Evolutionary conservation across 2,888 invertebrate species (phyloP), one percentile per base, ranked within the genome.

Genomic region (Drosophila meridiana): DNA sequence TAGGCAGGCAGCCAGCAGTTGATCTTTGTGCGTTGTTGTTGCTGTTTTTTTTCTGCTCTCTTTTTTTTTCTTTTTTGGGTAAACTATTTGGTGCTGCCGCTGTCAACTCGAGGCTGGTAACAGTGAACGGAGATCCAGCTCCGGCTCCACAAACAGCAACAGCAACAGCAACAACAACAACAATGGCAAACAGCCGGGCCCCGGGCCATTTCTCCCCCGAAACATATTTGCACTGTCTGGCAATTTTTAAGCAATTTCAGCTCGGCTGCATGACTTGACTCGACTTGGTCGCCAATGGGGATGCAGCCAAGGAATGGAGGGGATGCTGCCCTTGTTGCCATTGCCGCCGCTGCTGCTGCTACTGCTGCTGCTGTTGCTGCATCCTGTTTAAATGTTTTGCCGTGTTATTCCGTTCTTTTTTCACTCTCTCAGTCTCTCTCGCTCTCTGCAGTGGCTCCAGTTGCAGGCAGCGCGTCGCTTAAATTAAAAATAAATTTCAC

Each of bases 401-500:
- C 50, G 50, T 66, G 50, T 34, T 50, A 30, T 40, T 40, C 55
- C 38, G 36, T 40, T 53, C 52, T 28, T 52, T 53, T 30, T 3
- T 30, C 43, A 8, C 62, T 58, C 32, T 53, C 47, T 62, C 60
- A 58, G 36, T 11, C 57, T 45, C 32, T 57, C 48, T 65, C 58
- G 34, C 20, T 36, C 52, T 52, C 48, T 64, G 56, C 66, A 70
- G 71, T 76, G 69, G 63, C 72, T 69, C 65, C 71, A 64, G 72
- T 55, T 69, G 73, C 69, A 78, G 69, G 75, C 67, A 69, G 56
- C 81, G 78, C 73, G 75, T 89, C 86, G 80, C 76, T 88, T 75
- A 90, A 86, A 86, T 86, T 90, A 86, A 90, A 86, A 86, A 90
- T 90, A 90, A 88, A 86, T 86, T 86, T 90, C 89, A 86, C 89